A percentile compares a stretch with the other conserved stretches of the same genome.
Conservation (phyloP, 2,113 vertebrate genomes). For the Atlantisia rogersi region DNA sequence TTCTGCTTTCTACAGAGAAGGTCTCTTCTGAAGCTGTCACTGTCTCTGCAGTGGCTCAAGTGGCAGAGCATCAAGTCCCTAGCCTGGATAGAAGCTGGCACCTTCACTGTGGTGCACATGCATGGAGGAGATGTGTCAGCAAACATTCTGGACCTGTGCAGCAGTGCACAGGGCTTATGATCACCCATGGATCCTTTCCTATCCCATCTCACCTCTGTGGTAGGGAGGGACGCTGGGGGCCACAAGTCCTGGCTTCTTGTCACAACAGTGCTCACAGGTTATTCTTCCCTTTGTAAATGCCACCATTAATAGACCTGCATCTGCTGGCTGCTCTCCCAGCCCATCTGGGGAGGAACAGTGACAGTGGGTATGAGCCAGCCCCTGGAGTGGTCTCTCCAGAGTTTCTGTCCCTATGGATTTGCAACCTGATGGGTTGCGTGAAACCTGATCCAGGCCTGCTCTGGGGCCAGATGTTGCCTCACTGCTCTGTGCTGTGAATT, state of each 20-base stretch:
- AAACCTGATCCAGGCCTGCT: background rate
- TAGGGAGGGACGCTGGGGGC: background rate
- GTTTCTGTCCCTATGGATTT: background rate
- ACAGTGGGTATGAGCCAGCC: background rate
- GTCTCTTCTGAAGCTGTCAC: background rate
- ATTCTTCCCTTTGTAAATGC: background rate
- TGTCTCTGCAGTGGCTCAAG: background rate
- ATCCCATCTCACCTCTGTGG: background rate
- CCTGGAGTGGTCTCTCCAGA: background rate
- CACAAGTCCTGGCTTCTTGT: background rate
- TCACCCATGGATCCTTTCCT: background rate
- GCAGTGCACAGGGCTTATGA: background rate
- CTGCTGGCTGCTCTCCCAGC: background rate
- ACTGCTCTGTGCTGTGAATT: background rate
- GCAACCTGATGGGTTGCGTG: background rate
- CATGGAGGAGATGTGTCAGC: background rate
- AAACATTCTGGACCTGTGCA: background rate
- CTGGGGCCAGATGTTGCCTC: constrained; percentile 11
- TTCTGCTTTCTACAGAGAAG: background rate
- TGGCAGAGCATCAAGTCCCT: background rate
- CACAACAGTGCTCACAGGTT: background rate
- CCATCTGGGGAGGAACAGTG: background rate
- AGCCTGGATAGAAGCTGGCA: background rate
- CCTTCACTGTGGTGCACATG: background rate
- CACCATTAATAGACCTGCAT: background rate